Evolutionary conservation across 1,140 invertebrate species (phyloP).

Genomic region (Pemphigus obesinymphae): DNA sequence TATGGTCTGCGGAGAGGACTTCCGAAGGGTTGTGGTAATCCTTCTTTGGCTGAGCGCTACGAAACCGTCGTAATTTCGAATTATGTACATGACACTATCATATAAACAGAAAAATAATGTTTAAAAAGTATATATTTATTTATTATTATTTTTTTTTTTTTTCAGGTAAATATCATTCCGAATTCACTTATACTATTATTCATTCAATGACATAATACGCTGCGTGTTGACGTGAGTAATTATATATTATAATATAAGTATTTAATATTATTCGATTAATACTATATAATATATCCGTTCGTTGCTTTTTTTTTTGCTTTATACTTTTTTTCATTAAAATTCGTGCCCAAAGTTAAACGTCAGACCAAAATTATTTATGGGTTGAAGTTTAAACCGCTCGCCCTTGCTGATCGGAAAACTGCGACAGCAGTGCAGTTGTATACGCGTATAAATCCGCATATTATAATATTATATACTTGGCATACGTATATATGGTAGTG

Average conservation of each 20-base stretch:
- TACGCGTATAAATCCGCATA: neutral
- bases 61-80: neutral
- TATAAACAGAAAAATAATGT: neutral
- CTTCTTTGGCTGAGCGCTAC: neutral
- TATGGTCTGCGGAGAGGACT: slow-evolving; percentile 11
- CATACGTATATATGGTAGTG: neutral
- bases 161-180: slow-evolving; percentile 7
- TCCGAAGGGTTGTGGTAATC: slow-evolving; percentile 21
- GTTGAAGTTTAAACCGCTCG: neutral
- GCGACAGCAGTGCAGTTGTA: neutral
- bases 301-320: neutral
- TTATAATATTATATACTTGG: neutral
- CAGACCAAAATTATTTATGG: neutral
- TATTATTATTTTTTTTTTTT: neutral
- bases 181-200: neutral
- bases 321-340: neutral
- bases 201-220: neutral
- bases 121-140: neutral
- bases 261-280: too few species aligned
- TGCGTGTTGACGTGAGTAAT: neutral
- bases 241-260: too few species aligned
- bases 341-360: neutral
- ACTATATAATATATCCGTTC: too few species aligned
- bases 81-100: neutral
- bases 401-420: neutral